These are phyloP conservation scores for Rousettus madagascariensis DNA, from an alignment of 2,797 vertebrate species.

Conservation along the genomic window DNA sequence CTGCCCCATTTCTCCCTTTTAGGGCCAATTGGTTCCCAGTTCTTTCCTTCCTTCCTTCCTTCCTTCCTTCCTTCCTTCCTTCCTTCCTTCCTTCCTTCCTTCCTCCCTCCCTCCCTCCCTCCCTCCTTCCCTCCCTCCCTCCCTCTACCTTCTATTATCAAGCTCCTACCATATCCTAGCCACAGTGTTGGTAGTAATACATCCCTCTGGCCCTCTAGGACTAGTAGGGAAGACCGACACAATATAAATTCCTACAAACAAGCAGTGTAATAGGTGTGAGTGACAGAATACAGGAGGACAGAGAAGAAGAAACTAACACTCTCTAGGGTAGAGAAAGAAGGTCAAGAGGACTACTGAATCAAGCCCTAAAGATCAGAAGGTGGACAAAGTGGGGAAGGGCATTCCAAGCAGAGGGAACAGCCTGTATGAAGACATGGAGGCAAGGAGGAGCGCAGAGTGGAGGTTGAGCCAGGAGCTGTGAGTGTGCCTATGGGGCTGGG, in stretches of 20 bases:
- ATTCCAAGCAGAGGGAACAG: background rate
- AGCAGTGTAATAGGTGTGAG: background rate
- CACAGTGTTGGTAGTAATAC: background rate
- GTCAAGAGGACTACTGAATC: background rate
- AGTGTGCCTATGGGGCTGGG: no score
- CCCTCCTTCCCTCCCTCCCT: no score
- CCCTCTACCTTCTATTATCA: background rate
- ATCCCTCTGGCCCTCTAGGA: background rate
- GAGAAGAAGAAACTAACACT: background rate
- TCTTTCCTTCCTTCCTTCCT: background rate
- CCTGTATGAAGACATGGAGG: background rate
- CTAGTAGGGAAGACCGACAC: background rate
- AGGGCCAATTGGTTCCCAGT: background rate
- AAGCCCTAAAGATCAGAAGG: background rate
- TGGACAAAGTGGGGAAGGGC: background rate
- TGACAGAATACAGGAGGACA: background rate
- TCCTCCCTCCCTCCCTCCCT: background rate
- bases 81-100: no score
- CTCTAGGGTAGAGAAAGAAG: background rate
- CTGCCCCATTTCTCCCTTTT: background rate
- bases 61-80: background rate
- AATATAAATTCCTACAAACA: background rate
- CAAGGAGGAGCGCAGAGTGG: background rate
- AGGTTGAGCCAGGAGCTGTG: background rate
- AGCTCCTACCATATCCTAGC: background rate